A percentile compares a stretch with the other conserved stretches of the same genome.
These are phyloP conservation scores for Semibalanus balanoides DNA, from an alignment of 1,140 invertebrate species.

Conservation along the genomic window DNA sequence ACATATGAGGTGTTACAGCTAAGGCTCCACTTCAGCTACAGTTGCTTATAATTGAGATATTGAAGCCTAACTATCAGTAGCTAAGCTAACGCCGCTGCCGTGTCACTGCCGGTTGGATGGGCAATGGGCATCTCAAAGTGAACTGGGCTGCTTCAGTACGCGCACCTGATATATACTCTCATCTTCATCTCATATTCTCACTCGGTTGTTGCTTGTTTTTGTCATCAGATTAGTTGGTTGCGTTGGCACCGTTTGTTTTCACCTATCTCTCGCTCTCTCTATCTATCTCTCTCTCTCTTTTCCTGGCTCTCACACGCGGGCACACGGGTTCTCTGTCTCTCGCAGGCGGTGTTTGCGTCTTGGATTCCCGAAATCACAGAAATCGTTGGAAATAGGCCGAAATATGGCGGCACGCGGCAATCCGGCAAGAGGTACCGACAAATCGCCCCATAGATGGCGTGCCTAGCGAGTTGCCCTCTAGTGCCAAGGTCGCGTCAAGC, in stretches of 20 bases:
- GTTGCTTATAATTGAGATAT: too few relatives aligned
- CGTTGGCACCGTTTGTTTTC: not conserved
- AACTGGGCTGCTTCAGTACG: too few relatives aligned
- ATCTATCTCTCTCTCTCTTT: not conserved
- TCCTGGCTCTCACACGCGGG: not conserved
- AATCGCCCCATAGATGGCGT: not conserved
- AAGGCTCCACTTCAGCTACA: too few relatives aligned
- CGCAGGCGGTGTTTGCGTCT: slow-evolving; percentile 93
- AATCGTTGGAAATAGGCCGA: slow-evolving; percentile 90
- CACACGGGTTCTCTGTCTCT: not conserved
- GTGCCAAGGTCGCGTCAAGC: not conserved
- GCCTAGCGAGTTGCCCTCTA: not conserved
- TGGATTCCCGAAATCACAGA: slow-evolving; percentile 98
- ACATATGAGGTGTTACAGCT: too few relatives aligned
- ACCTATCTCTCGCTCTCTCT: not conserved
- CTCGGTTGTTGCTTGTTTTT: not conserved
- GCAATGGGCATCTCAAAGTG: too few relatives aligned
- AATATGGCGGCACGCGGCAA: slow-evolving; percentile 95
- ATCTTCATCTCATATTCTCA: not conserved
- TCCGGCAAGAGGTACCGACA: slow-evolving; percentile 43
- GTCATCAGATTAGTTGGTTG: not conserved
- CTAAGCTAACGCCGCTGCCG: too few relatives aligned
- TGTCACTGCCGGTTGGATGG: too few relatives aligned
- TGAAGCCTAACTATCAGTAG: too few relatives aligned
- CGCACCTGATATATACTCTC: too few relatives aligned